phyloP scores from a whole-genome alignment of 2,113 vertebrate species.

The Formicarius rufipectus region DNA sequence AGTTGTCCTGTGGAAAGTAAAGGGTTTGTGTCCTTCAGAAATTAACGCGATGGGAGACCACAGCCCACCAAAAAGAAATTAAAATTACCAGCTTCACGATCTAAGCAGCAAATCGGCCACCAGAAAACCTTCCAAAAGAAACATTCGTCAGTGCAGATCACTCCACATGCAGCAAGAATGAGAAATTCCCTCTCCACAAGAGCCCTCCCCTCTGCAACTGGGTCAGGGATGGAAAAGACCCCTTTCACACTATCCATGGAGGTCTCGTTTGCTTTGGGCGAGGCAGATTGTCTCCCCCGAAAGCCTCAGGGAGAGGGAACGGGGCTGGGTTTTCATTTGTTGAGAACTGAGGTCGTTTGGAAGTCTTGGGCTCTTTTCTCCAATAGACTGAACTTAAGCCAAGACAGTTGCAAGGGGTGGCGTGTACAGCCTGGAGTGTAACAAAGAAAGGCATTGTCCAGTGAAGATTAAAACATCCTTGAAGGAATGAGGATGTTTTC shows the following conservation, averaged over 20 bases:
- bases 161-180: conserved; percentile 70
- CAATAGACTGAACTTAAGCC: background rate
- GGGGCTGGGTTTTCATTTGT: background rate
- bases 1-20: conserved; percentile 82
- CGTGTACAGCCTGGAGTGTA: accelerated
- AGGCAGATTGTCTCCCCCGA: background rate
- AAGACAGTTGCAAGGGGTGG: background rate
- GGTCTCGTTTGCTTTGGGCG: background rate
- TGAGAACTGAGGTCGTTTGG: background rate
- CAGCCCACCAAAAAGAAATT: conserved; percentile 69
- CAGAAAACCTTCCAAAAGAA: conserved; percentile 71
- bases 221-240: conserved; percentile 11
- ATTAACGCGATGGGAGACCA: conserved; percentile 38
- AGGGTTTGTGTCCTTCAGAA: conserved; percentile 53
- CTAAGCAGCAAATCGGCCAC: conserved; percentile 72
- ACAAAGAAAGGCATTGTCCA: background rate
- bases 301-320: background rate
- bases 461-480: conserved; percentile 9
- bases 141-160: conserved; percentile 65
- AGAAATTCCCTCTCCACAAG: conserved; percentile 61
- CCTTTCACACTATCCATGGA: conserved; percentile 25
- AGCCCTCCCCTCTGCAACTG: conserved; percentile 56
- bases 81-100: conserved; percentile 66
- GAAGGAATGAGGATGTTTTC: conserved; percentile 14
- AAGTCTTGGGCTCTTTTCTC: background rate